Evolutionary conservation across 2,113 vertebrate genomes (phyloP), one percentile per base, ranked within the genome.

Genomic region (Paraplagusia blochii): DNA sequence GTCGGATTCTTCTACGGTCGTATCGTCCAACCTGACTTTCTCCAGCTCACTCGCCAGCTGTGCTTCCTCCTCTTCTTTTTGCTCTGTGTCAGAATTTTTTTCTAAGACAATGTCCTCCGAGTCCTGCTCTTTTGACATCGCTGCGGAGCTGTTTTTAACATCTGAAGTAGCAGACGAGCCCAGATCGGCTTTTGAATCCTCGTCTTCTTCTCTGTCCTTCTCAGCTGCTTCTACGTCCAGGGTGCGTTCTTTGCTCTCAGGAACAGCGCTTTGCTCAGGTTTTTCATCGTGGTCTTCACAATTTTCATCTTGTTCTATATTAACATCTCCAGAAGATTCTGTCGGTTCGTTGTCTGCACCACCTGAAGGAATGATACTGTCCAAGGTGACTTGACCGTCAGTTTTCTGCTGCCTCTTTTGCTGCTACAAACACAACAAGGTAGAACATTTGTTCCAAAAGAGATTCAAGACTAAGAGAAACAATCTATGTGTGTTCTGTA

Each of bases 361-460:
- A 44, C 63, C 72, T 9, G 54, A 57, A 51, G 74, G 63, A 13
- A 69, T 11, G 17, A 86, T 40, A 12, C 34, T 59, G 16, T 81
- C 82, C 44, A 88, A 80, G 69, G 90, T 73, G 5, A 87, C 22
- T 78, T 91, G 94, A 48, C 76, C 83, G 44, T 92, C 92, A 54
- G 91, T 34, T 64, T 95, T 98, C 62, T 96, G 93, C 76, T 95
- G 95, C 17, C 87, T 89, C 59, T 92, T 92, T 63, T 95, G 93
- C 66, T 83, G 94, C 97, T 99, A 66, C 34, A 40, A 45, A 38
- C 8, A 60, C 60, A 8, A 36, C 3, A 62, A 46, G 0, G 1
- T 29, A 38, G 19, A 44, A 1, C 40, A 39, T 52, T 47, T 0
- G 14, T 50, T 16, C 44, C 36, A 6, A 16, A 13, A 42, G 29